A percentile compares a stretch with the other conserved stretches of the same genome.
Evolutionary conservation across 2,113 vertebrate species (phyloP).

Genomic region (Calidris pygmaea): DNA sequence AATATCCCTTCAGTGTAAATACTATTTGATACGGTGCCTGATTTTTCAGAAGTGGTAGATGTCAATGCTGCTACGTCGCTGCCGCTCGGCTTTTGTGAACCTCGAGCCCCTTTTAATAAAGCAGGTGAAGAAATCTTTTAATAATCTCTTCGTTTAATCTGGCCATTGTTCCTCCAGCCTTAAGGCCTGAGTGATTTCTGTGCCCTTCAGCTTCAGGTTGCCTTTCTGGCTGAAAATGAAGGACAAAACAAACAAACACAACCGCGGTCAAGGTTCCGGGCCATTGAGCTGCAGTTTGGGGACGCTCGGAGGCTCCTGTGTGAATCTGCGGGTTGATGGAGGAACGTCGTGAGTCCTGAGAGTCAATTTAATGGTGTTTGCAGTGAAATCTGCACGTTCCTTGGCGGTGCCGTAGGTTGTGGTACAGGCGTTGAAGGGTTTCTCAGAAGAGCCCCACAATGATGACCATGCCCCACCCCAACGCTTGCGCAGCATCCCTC

Average conservation of each 20-base stretch:
- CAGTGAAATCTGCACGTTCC: background rate
- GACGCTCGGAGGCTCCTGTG: accelerated
- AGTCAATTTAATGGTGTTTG: background rate
- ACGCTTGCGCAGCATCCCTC: background rate
- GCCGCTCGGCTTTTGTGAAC: background rate
- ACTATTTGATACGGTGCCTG: background rate
- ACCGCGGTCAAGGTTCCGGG: accelerated
- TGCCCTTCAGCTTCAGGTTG: background rate
- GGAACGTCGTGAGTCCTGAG: accelerated
- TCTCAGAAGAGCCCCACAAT: background rate
- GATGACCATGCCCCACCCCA: background rate
- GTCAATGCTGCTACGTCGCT: background rate
- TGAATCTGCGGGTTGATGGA: background rate
- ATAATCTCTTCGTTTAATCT: background rate
- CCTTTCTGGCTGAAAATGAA: background rate
- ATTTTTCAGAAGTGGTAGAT: background rate
- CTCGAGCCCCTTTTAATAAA: background rate
- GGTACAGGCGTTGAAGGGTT: accelerated
- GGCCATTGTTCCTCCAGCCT: background rate
- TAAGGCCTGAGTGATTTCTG: background rate
- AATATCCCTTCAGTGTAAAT: background rate
- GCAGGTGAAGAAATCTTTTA: background rate
- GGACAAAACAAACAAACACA: background rate
- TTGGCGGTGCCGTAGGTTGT: background rate
- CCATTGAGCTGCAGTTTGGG: background rate